Evolutionary conservation across 2,797 vertebrate species (phyloP).

Genomic region (Sebastes vulpes): DNA sequence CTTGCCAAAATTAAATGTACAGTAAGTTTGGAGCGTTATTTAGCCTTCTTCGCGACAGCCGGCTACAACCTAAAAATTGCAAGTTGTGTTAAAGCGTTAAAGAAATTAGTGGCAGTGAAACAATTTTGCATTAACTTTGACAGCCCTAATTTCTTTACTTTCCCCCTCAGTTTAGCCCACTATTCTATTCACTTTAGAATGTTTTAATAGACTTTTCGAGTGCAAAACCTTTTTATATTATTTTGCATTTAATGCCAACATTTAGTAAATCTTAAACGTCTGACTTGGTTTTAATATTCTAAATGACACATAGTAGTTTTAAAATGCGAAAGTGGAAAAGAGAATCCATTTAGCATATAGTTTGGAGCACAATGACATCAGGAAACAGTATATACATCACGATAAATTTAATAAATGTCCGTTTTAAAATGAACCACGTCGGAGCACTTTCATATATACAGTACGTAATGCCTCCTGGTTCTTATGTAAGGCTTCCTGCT

Average conservation of each 20-base stretch:
- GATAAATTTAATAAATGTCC: slow-evolving; percentile 46
- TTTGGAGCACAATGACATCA: slow-evolving; percentile 15
- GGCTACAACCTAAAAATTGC: too few species aligned
- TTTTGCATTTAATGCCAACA: slow-evolving; percentile 6
- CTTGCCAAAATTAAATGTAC: rapidly evolving
- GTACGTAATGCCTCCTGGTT: slow-evolving; percentile 58
- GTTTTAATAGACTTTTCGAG: not conserved
- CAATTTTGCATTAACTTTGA: rapidly evolving
- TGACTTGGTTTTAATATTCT: slow-evolving; percentile 14
- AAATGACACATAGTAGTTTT: slow-evolving; percentile 16
- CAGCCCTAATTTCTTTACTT: not conserved
- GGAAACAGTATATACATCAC: slow-evolving; percentile 49
- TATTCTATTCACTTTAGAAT: not conserved
- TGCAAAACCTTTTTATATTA: not conserved
- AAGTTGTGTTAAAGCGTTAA: too few species aligned
- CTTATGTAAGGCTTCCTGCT: slow-evolving; percentile 61
- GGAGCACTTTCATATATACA: slow-evolving; percentile 27
- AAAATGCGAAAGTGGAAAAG: slow-evolving; percentile 8
- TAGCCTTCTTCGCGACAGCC: rapidly evolving
- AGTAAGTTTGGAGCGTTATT: too few species aligned
- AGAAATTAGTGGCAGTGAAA: too few species aligned
- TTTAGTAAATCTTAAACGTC: slow-evolving; percentile 10
- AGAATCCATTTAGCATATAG: not conserved
- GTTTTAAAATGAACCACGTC: slow-evolving; percentile 36
- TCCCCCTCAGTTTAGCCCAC: not conserved